Percentiles rank a stretch among this genome's conserved stretches.
phyloP scores from a whole-genome alignment of 2,797 vertebrate genomes.

The Typhlichthys eigenmanni region DNA sequence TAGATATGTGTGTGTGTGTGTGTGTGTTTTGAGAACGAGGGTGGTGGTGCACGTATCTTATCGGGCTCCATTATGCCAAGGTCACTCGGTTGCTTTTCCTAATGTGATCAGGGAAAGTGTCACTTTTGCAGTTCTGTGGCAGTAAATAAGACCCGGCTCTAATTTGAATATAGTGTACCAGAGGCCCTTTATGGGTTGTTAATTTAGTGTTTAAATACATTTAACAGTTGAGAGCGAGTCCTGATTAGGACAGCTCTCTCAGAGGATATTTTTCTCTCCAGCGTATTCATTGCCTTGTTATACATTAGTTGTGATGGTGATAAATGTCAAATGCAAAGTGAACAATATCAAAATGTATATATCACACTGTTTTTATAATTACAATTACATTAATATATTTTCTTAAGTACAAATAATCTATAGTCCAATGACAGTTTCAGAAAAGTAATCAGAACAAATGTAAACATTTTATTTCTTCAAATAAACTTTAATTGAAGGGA shows the following conservation, averaged over 20 bases:
- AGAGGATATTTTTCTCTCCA: slow-evolving; percentile 65
- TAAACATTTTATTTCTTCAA: not conserved
- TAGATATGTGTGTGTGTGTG: not conserved
- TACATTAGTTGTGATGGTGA: slow-evolving; percentile 68
- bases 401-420: not conserved
- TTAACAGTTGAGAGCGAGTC: slow-evolving; percentile 79
- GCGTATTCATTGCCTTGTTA: slow-evolving; percentile 51
- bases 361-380: not conserved
- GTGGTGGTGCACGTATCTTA: slow-evolving; percentile 69
- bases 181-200: slow-evolving; percentile 81
- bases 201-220: slow-evolving; percentile 82
- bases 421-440: not conserved
- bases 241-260: slow-evolving; percentile 66
- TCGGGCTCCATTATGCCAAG: slow-evolving; percentile 75
- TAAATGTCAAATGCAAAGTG: slow-evolving; percentile 50
- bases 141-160: slow-evolving; percentile 78
- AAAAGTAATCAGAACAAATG: not conserved
- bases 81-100: slow-evolving; percentile 74
- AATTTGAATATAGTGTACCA: slow-evolving; percentile 79
- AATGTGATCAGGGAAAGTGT: slow-evolving; percentile 81
- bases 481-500: not conserved
- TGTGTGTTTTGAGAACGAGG: slow-evolving; percentile 62
- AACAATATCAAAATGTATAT: slow-evolving; percentile 31
- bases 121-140: slow-evolving; percentile 78
- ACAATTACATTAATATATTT: not conserved